Conservation (phyloP, 2,888 invertebrate species). For the Synanthedon myopaeformis region DNA sequence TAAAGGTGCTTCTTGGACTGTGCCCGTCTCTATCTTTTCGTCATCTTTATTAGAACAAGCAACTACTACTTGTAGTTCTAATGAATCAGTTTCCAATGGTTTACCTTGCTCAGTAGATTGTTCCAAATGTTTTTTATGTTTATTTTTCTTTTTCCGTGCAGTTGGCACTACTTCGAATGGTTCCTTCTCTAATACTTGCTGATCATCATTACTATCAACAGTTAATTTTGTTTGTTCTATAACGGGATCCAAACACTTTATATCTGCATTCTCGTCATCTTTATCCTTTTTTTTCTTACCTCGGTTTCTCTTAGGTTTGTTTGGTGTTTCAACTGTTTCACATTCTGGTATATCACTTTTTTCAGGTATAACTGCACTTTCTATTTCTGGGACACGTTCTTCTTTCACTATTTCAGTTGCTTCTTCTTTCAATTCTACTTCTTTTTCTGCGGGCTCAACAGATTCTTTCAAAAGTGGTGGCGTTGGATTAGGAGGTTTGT, state of each 20-base stretch:
- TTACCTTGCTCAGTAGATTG: conserved; percentile 6
- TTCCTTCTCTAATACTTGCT: conserved; percentile 4
- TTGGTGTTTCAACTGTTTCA: conserved; percentile 31
- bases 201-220: neutral
- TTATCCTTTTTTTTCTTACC: conserved; percentile 51
- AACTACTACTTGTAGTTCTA: neutral
- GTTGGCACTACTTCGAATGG: conserved; percentile 20
- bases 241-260: conserved; percentile 5
- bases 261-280: conserved; percentile 10
- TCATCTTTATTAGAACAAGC: conserved; percentile 3
- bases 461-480: conserved; percentile 18
- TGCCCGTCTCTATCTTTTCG: conserved; percentile 4
- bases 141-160: conserved; percentile 52
- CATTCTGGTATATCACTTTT: conserved; percentile 8
- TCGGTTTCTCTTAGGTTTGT: conserved; percentile 59
- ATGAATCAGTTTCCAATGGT: neutral
- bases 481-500: conserved; percentile 24
- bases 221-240: neutral
- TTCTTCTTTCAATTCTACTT: conserved; percentile 18
- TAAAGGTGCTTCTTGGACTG: neutral
- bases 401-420: conserved; percentile 7
- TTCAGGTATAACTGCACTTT: conserved; percentile 16
- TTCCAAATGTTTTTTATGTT: conserved; percentile 30
- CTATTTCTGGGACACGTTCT: conserved; percentile 22
- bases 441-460: conserved; percentile 1